Conservation (phyloP, 2,113 vertebrate genomes). For the Pycnonotus jocosus region DNA sequence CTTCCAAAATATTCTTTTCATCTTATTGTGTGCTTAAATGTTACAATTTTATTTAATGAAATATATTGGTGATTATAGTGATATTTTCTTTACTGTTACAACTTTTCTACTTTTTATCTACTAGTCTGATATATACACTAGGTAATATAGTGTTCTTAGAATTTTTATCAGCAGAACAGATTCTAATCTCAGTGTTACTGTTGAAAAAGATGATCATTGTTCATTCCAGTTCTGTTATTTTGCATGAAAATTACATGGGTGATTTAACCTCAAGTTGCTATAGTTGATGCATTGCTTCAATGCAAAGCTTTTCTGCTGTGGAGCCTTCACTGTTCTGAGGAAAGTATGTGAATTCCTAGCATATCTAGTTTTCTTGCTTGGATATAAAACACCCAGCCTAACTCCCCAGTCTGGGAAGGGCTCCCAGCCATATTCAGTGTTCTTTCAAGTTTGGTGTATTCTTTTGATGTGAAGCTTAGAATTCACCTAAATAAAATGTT, state of each 20-base stretch:
- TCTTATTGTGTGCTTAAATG: background rate
- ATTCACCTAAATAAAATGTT: background rate
- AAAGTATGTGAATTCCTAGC: background rate
- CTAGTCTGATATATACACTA: background rate
- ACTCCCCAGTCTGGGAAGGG: background rate
- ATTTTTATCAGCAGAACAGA: background rate
- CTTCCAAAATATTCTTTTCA: background rate
- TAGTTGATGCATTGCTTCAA: background rate
- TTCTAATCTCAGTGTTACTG: background rate
- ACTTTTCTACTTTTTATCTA: background rate
- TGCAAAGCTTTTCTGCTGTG: background rate
- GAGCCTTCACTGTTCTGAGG: background rate
- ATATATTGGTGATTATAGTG: background rate
- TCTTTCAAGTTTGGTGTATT: background rate
- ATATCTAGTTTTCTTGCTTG: background rate
- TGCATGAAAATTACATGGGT: background rate
- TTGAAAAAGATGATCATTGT: background rate
- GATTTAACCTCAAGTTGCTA: background rate
- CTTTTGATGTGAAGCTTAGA: background rate
- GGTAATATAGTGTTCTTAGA: background rate
- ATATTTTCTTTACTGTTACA: background rate
- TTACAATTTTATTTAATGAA: background rate
- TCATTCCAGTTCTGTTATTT: background rate
- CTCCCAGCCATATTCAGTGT: fast-evolving
- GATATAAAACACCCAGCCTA: background rate